These are phyloP conservation scores for Rhinichthys klamathensis DNA, from an alignment of 2,113 vertebrate species.

Conservation along the genomic window DNA sequence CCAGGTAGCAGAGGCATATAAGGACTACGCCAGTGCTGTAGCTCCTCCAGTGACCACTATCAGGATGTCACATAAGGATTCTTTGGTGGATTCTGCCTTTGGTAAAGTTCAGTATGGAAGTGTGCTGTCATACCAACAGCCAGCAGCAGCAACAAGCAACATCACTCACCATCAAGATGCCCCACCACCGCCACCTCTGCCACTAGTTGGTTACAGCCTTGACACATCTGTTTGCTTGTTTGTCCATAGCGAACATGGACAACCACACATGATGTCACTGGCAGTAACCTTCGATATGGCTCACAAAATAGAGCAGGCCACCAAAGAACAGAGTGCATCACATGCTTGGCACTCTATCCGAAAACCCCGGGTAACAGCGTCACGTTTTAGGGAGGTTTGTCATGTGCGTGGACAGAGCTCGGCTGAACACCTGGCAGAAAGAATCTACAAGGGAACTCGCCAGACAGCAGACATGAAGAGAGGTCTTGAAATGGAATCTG, in stretches of 20 bases:
- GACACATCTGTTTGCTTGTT: too few species aligned
- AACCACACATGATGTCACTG: background rate
- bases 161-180: background rate
- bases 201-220: background rate
- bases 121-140: background rate
- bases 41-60: background rate
- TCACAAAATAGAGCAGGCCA: too few species aligned
- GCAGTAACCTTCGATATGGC: too few species aligned
- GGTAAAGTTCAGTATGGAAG: too few species aligned
- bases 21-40: background rate
- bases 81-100: background rate
- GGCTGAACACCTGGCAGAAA: slow-evolving; percentile 36
- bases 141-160: background rate
- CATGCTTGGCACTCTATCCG: background rate
- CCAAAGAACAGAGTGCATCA: background rate
- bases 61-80: background rate
- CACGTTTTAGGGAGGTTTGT: too few species aligned
- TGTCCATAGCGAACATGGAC: background rate
- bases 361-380: background rate
- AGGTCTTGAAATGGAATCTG: slow-evolving; percentile 36
- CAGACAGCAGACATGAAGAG: slow-evolving; percentile 40
- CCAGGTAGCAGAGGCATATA: background rate
- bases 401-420: background rate
- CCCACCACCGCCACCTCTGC: background rate
- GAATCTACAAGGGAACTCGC: slow-evolving; percentile 18